A percentile compares a stretch with the other conserved stretches of the same genome.
Evolutionary conservation across 2,888 invertebrate genomes (phyloP).

Genomic region (Salticus scenicus): DNA sequence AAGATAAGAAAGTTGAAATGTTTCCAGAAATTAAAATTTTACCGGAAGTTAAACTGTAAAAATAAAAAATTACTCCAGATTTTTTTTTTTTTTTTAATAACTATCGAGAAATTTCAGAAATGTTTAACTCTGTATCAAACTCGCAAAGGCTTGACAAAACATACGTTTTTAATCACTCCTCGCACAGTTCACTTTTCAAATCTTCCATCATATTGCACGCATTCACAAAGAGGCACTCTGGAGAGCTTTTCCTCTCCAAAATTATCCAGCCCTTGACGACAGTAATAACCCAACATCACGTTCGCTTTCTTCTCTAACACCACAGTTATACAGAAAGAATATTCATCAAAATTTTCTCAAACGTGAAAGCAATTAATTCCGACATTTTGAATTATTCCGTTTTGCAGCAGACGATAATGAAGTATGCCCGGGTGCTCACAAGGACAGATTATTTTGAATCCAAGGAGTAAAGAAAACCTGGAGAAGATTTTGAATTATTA

Average conservation of each 20-base stretch:
- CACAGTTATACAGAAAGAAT: neutral
- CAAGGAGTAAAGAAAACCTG: no score
- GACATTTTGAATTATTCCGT: slow-evolving; percentile 8
- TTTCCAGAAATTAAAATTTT: no score
- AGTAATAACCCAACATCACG: neutral
- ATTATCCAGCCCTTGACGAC: neutral
- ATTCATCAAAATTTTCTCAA: neutral
- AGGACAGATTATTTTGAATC: neutral
- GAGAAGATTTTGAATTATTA: slow-evolving; percentile 2
- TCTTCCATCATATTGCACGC: no score
- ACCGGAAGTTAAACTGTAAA: no score
- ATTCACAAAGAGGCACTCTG: neutral
- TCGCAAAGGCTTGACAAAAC: no score
- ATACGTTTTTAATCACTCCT: no score
- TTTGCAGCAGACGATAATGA: neutral
- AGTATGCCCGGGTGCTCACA: neutral
- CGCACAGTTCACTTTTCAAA: no score
- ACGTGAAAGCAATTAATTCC: slow-evolving; percentile 5
- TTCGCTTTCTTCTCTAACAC: neutral
- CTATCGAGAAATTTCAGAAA: no score
- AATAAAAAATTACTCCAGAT: no score
- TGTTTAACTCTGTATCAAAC: no score
- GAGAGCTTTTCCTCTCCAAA: neutral
- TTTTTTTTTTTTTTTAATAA: no score
- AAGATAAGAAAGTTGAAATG: no score